These are phyloP conservation scores for Schlechtendalia chinensis DNA, from an alignment of 1,140 invertebrate genomes.

Conservation along the genomic window DNA sequence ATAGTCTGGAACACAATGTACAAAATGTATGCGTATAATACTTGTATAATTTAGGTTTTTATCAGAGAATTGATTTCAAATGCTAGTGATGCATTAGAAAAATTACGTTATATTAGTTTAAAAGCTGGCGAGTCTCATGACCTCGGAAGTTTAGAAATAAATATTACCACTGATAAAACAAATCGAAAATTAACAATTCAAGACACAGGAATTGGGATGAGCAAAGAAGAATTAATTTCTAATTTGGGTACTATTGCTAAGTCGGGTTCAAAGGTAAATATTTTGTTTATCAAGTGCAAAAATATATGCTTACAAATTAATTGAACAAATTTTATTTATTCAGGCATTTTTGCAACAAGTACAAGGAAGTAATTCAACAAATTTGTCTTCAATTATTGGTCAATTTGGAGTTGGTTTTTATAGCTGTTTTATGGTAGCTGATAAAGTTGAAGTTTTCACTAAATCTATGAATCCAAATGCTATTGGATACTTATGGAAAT, in stretches of 20 bases:
- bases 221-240: constrained; percentile 82
- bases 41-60: no score
- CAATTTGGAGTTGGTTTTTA: constrained; percentile 99
- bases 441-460: constrained; percentile 90
- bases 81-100: constrained; percentile 94
- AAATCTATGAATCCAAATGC: constrained; percentile 64
- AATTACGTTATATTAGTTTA: constrained; percentile 74
- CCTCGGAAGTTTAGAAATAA: constrained; percentile 75
- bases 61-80: constrained; percentile 94
- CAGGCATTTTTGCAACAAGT: constrained; percentile 81
- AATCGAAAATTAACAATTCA: constrained; percentile 82
- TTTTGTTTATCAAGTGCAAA: neutral
- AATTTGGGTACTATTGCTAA: constrained; percentile 93
- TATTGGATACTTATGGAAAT: constrained; percentile 78
- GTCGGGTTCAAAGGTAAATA: constrained; percentile 85
- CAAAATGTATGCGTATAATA: no score
- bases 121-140: constrained; percentile 60
- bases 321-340: constrained; percentile 46
- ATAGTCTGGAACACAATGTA: no score
- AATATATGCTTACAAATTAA: neutral
- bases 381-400: constrained; percentile 83
- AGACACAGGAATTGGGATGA: constrained; percentile 94
- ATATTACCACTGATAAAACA: constrained; percentile 85
- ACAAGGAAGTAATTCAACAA: constrained; percentile 62
- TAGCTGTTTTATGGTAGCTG: constrained; percentile 94